Evolutionary conservation across 2,797 vertebrate genomes (phyloP), one percentile per base, ranked within the genome.

Genomic region (Chloroceryle inda): DNA sequence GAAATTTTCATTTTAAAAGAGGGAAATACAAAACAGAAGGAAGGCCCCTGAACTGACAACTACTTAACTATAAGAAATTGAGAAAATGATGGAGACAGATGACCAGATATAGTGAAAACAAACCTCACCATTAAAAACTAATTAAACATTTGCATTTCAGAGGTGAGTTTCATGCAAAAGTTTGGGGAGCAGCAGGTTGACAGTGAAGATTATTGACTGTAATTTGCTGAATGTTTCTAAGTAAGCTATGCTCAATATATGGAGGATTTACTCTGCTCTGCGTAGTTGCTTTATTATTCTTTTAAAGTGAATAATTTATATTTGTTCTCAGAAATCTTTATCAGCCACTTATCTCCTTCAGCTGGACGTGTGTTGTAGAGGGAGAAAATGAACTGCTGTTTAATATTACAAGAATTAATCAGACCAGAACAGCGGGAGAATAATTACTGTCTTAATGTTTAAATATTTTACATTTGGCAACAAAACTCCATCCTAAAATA

Each of bases 391-490:
- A 97, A 98, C 97, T 97, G 96, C 94, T 93, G 58, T 96, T 96
- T 98, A 98, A 98, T 98, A 98, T 98, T 98, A 97, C 89, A 97
- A 96, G 97, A 98, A 98, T 98, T 98, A 99, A 98, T 99, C 95
- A 91, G 97, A 98, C 66, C 74, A 95, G 87, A 98, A 96, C 97
- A 98, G 98, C 95, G 68, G 92, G 96, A 96, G 97, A 98, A 98
- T 97, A 98, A 98, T 98, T 95, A 96, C 96, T 98, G 95, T 91
- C 94, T 98, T 97, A 95, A 94, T 95, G 90, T 96, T 96, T 95
- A 97, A 98, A 95, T 97, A 97, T 97, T 97, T 85, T 95, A 98
- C 96, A 97, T 98, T 97, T 98, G 86, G 95, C 87, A 95, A 96
- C 85, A 95, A 96, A 97, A 96, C 91, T 96, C 94, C 95, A 97